Evolutionary conservation across 2,113 vertebrate species (phyloP), one percentile per base, ranked within the genome.

Genomic region (Sinocyclocheilus anophthalmus): DNA sequence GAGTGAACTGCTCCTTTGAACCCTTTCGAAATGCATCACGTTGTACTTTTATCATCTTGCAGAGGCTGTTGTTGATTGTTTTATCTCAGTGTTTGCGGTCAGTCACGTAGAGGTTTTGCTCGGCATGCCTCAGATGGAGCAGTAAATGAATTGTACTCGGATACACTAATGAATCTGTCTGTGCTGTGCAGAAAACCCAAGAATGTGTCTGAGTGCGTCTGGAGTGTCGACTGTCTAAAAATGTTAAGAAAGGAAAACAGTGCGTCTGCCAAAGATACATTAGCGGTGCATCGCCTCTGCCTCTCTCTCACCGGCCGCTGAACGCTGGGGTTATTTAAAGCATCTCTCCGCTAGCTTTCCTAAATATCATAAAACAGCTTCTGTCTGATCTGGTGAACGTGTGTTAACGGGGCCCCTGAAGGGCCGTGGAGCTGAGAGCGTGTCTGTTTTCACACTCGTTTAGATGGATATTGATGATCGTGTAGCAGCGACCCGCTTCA

Each of bases 231-330:
- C 80, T 67, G 86, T 90, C 81, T 93, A 89, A 91, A 92, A 92
- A 90, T 92, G 91, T 93, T 90, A 91, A 87, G 90, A 87, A 92
- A 90, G 89, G 90, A 76, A 90, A 92, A 92, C 90, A 92, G 53
- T 24, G 53, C 14, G 82, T 59, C 83, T 89, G 93, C 91, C 92
- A 92, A 91, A 76, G 72, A 91, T 87, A 88, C 81, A 76, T 87
- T 88, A 88, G 61, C 16, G 85, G 85, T 63, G 84, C 89, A 84
- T 84, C 89, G 76, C 90, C 90, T 86, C 86, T 85, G 77, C 88
- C 89, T 90, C 89, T 89, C 91, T 50, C 65, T 75, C 84, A 13
- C 39, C 84, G 84, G 63, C 63, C 88, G 89, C 87, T 91, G 90
- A 94, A 94, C 89, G 90, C 83, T 79, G 13, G 88, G 88, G 90